Evolutionary conservation across 2,113 vertebrate species (phyloP), one percentile per base, ranked within the genome.

Genomic region (Scopus umbretta): DNA sequence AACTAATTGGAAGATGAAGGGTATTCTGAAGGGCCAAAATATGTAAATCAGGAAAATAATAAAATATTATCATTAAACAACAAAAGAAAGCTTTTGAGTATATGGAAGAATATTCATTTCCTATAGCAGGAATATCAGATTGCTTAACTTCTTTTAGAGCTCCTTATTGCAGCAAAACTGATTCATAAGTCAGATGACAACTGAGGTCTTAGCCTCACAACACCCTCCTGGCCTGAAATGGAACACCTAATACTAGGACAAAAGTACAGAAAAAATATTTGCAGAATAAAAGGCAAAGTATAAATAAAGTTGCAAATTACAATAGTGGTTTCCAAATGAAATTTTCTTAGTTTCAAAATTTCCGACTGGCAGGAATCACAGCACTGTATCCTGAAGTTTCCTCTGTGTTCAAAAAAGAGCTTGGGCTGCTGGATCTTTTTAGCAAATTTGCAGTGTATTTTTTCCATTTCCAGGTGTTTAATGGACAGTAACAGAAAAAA

Each of bases 1-100:
- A 97, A 93, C 81, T 95, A 97, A 97, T 97, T 97, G 94, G 78
- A 96, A 97, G 97, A 97, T 87, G 61, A 97, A 93, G 72, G 50
- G 67, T 74, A 96, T 91, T 90, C 7, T 7, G 43, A 85, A 94
- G 71, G 62, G 67, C 88, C 90, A 94, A 97, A 96, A 93, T 52
- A 92, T 8, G 26, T 58, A 90, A 93, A 96, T 84, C 27, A 36
- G 58, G 18, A 76, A 79, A 75, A 89, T 26, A 80, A 68, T 4
- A 81, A 21, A 68, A 50, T 76, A 65, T 62, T 85, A 86, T 49
- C 20, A 88, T 70, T 76, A 67, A 88, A 73, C 36, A 90, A 84
- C 49, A 38, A 43, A 42, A 38, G 3, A 36, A 59, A 5, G 21
- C 3, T 71, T 90, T 80, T 90, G 36, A 49, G 34, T 81, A 61